Conservation (phyloP, 2,797 vertebrate genomes). For the Sebastes ruberrimus region DNA sequence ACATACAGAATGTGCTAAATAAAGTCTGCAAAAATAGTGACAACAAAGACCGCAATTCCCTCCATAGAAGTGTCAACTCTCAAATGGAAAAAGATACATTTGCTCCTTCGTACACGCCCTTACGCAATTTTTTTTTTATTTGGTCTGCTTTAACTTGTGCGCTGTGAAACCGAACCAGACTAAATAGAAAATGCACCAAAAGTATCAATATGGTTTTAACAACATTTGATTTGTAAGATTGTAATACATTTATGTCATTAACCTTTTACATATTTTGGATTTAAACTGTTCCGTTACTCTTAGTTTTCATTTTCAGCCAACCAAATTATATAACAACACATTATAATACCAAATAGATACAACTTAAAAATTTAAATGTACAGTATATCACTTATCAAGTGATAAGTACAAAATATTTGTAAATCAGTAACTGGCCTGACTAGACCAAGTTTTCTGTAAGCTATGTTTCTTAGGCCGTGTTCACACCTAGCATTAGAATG, state of each 20-base stretch:
- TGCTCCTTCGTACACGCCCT: no score
- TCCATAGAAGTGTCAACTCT: no score
- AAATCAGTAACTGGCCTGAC: neutral
- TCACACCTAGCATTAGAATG: no score
- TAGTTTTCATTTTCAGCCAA: neutral
- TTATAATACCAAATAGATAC: neutral
- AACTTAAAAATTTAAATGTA: neutral
- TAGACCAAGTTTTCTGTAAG: neutral
- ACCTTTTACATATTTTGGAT: neutral
- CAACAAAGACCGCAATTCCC: no score
- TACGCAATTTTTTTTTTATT: no score
- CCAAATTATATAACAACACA: neutral
- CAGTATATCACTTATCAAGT: neutral
- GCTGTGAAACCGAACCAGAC: no score
- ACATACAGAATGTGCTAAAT: no score
- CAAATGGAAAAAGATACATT: no score
- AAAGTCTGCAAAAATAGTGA: no score
- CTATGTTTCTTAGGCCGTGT: neutral
- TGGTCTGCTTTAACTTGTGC: no score
- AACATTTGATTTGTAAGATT: neutral
- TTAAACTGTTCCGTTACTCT: neutral
- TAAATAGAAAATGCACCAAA: no score
- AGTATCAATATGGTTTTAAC: neutral
- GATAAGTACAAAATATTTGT: neutral
- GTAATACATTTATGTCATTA: neutral